Percentiles rank a stretch among this genome's conserved stretches.
Conservation (phyloP, 2,888 invertebrate genomes). For the Phragmatobia fuliginosa region DNA sequence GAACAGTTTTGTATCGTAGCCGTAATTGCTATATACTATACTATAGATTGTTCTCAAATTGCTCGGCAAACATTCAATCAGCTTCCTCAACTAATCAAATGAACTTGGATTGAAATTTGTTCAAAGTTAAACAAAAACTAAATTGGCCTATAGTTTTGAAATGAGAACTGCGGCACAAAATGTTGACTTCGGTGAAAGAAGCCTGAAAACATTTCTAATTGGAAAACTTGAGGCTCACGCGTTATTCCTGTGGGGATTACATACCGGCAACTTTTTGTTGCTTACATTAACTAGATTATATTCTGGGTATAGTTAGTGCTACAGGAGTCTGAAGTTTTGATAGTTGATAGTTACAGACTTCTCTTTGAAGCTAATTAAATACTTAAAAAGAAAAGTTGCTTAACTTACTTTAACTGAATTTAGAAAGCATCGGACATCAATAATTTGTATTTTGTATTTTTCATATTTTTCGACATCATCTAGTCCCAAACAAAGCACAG, state of each 20-base stretch:
- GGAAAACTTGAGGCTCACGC: slow-evolving; percentile 54
- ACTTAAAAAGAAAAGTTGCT: too few species aligned
- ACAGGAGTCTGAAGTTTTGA: not conserved
- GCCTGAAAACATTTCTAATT: slow-evolving; percentile 58
- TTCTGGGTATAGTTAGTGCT: not conserved
- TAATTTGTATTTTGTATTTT: too few species aligned
- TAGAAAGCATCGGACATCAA: not conserved
- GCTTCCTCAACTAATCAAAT: slow-evolving; percentile 13
- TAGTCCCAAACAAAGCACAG: too few species aligned
- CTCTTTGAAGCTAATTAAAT: not conserved
- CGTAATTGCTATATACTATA: not conserved
- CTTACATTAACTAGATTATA: not conserved
- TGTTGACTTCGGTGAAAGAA: slow-evolving; percentile 20
- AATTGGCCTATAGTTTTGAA: slow-evolving; percentile 34
- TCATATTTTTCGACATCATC: too few species aligned
- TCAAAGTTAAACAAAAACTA: slow-evolving; percentile 31
- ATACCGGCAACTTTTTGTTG: slow-evolving; percentile 22
- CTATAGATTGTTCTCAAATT: not conserved
- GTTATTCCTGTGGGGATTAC: slow-evolving; percentile 26
- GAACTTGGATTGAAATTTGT: slow-evolving; percentile 20
- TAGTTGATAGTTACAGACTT: not conserved
- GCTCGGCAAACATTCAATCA: not conserved
- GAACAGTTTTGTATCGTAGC: too few species aligned
- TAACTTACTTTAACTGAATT: not conserved
- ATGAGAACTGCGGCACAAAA: slow-evolving; percentile 22